Evolutionary conservation across 2,113 vertebrate genomes (phyloP), one percentile per base, ranked within the genome.

Genomic region (Gymnobelideus leadbeateri): DNA sequence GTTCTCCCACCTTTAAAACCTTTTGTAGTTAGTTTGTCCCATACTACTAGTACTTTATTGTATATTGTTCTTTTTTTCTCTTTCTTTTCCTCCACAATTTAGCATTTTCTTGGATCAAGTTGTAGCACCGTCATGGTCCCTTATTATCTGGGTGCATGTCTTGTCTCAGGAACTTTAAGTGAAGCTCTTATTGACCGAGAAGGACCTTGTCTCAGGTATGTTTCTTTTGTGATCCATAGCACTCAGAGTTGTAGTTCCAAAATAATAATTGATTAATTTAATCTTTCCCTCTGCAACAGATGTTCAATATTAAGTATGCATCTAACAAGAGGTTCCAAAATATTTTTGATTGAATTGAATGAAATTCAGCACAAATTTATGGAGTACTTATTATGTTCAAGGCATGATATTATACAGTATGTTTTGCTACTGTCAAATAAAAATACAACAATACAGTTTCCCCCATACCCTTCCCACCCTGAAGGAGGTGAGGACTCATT

Each of bases 391-490:
- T 91, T n/a, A 93, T 94, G 89, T 77, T 77, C 68, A 77, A 77
- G 68, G 68, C 31, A 77, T n/a, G 37, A n/a, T 77, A 2, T n/a
- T 19, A n/a, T 84, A n/a, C 37, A 43, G n/a, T 43, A 84, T 93
- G 23, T 6, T 25, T 91, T 93, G 96, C 94, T 93, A 93, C 96
- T 96, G 95, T 93, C 92, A 91, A 37, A 43, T 31, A 54, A 90
- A 53, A 95, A 95, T 97, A 43, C 7, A 92, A 43, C 19, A 92
- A 91, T 28, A 55, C 54, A 53, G 89, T 95, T 92, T 61, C 91
- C 93, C 51, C 89, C 37, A 46, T 25, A 89, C 93, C 55, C 92
- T 50, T 91, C 84, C 61, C 24, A 55, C 54, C 51, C 54, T 26
- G 25, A 96, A 97, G 61, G 51, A 89, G 31, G 14, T 68, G 37